Conservation (phyloP, 2,888 invertebrate species). For the Drosophila putrida region DNA sequence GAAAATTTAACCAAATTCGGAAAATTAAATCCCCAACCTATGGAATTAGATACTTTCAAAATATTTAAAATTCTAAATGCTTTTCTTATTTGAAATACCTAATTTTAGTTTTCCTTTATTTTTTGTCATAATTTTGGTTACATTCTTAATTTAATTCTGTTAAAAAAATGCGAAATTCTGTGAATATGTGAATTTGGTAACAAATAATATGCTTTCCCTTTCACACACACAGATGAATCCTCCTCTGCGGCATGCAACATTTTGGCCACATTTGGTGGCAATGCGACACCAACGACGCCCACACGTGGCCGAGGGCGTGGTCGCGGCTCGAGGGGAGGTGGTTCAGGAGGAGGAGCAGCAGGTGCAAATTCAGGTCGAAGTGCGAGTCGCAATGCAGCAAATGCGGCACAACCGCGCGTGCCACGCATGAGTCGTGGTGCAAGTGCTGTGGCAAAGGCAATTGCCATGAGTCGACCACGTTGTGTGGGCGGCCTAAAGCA, state of each 20-base stretch:
- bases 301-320: slow-evolving; percentile 77
- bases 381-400: slow-evolving; percentile 15
- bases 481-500: slow-evolving; percentile 84
- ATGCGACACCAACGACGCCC: slow-evolving; percentile 34
- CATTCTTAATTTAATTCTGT: too few species aligned
- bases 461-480: slow-evolving; percentile 80
- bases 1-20: too few species aligned
- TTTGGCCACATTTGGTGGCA: slow-evolving; percentile 34
- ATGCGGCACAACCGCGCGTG: slow-evolving; percentile 67
- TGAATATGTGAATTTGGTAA: too few species aligned
- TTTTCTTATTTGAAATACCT: too few species aligned
- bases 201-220: not conserved
- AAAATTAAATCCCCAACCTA: too few species aligned
- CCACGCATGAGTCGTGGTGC: slow-evolving; percentile 83
- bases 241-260: slow-evolving; percentile 34
- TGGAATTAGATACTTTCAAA: too few species aligned
- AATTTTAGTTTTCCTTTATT: too few species aligned
- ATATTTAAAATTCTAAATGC: too few species aligned
- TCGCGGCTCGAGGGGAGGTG: slow-evolving; percentile 65
- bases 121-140: too few species aligned
- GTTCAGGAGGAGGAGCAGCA: slow-evolving; percentile 21
- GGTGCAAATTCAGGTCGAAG: slow-evolving; percentile 11
- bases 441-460: slow-evolving; percentile 82
- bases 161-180: too few species aligned
- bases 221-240: slow-evolving; percentile 53